Evolutionary conservation across 2,888 invertebrate species (phyloP).

Genomic region (Tholera decimalis): DNA sequence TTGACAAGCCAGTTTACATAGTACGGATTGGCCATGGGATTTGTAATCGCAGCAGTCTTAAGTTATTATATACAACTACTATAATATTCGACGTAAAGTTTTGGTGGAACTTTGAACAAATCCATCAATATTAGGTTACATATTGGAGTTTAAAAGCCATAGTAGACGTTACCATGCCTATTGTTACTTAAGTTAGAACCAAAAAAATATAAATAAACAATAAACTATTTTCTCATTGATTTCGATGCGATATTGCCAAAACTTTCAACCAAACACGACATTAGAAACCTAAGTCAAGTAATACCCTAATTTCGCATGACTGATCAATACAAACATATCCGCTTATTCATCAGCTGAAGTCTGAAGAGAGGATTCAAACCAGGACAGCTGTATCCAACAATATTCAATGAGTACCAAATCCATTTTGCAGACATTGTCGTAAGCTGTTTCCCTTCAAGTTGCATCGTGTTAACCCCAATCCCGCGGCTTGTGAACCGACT

Average conservation of each 20-base stretch:
- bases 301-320: too few relatives aligned
- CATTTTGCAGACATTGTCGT: not conserved
- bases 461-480: conserved; percentile 27
- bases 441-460: not conserved
- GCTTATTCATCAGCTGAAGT: not conserved
- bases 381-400: not conserved
- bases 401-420: not conserved
- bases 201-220: not conserved
- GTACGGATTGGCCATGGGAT: conserved; percentile 58
- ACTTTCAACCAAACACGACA: too few relatives aligned
- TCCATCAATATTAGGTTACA: too few relatives aligned
- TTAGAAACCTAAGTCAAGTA: too few relatives aligned
- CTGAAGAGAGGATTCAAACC: not conserved
- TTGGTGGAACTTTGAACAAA: conserved; percentile 5
- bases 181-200: not conserved
- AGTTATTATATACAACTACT: conserved; percentile 1
- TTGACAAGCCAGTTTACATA: conserved; percentile 65
- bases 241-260: too few relatives aligned
- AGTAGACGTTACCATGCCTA: not conserved
- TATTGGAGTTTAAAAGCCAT: not conserved
- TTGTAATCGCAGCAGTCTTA: conserved; percentile 15
- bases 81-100: conserved; percentile 22
- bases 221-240: too few relatives aligned
- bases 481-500: conserved; percentile 70
- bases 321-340: too few relatives aligned